Conservation (phyloP, 2,888 invertebrate species). For the Harpalus rubripes region DNA sequence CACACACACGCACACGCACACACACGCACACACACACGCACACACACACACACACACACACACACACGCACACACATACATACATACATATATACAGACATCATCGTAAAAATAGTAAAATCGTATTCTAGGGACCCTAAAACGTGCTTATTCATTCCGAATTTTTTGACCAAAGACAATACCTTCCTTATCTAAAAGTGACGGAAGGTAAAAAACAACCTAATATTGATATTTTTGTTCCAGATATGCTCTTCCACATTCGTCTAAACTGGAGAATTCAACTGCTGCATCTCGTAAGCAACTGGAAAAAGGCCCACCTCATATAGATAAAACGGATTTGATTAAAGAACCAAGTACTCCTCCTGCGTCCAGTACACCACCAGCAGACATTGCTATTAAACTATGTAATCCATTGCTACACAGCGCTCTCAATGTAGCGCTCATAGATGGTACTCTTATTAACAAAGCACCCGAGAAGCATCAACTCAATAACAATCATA, state of each 20-base stretch:
- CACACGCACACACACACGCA: too few relatives aligned
- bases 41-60: too few relatives aligned
- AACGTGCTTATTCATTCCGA: too few relatives aligned
- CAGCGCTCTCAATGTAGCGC: constrained; percentile 57
- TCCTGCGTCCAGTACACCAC: constrained; percentile 50
- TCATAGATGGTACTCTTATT: constrained; percentile 47
- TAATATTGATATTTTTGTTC: too few relatives aligned
- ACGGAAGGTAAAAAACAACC: too few relatives aligned
- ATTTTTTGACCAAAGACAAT: too few relatives aligned
- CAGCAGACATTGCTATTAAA: constrained; percentile 31
- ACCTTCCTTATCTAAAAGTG: too few relatives aligned
- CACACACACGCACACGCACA: too few relatives aligned
- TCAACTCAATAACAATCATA: constrained; percentile 20
- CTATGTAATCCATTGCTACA: constrained; percentile 32
- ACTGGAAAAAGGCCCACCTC: background rate
- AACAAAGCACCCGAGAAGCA: constrained; percentile 7
- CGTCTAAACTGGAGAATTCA: constrained; percentile 1
- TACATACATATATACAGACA: too few relatives aligned
- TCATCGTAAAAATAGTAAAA: too few relatives aligned
- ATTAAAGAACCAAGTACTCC: constrained; percentile 60
- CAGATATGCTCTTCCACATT: constrained; percentile 57
- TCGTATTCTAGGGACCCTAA: too few relatives aligned
- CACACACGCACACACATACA: too few relatives aligned
- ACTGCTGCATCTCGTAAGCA: background rate
- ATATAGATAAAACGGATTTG: constrained; percentile 49